Base-by-base conservation (phyloP, 2,888 invertebrate genomes). In the Nymphalis urticae region DNA sequence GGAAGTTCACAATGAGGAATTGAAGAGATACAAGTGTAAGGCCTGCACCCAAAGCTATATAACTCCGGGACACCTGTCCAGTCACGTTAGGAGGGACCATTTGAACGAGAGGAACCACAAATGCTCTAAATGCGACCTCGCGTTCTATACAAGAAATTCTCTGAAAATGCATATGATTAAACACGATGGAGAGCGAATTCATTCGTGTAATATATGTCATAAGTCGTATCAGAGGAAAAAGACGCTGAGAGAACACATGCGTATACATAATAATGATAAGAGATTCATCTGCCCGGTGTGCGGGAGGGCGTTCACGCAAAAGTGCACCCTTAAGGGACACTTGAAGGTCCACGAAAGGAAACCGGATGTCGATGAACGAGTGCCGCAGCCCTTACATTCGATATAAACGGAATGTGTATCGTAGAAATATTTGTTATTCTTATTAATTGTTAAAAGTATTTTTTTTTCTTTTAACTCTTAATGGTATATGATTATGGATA, bases 121-220 rank as follows among this genome's bases (percentile, higher is more conserved):
- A 17, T 94, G 94, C 62, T 88, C 88, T 32, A 88, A 93, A 48
- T 94, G 94, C 56, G 90, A 93, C 42, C 76, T 91, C 2, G 93
- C 93, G 0, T 94, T 94, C 71, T 93, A 93, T 65, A 92, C 93
- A 0, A 91, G 91, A 70, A 93, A 93, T 63, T 93, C 93, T 8
- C 76, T 94, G 36, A 93, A 93, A 69, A 93, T 93, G 86, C 94
- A 94, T 69, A 93, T 93, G 90, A 93, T 93, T 0, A 93, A 92
- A 17, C 94, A 94, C 56, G 93, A 93, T 1, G 93, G 93, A 0
- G 91, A 92, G 32, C 76, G 94, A 19, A 94, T 94, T 32, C 94
- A 93, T 36, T 84, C 86, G 0, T 94, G 94, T 70, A 84, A 83
- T 9, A 85, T 93, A 0, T 94, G 94, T 63, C 83, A 90, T 65